Conservation (phyloP, 2,113 vertebrate species). For the Cepphus grylle region DNA sequence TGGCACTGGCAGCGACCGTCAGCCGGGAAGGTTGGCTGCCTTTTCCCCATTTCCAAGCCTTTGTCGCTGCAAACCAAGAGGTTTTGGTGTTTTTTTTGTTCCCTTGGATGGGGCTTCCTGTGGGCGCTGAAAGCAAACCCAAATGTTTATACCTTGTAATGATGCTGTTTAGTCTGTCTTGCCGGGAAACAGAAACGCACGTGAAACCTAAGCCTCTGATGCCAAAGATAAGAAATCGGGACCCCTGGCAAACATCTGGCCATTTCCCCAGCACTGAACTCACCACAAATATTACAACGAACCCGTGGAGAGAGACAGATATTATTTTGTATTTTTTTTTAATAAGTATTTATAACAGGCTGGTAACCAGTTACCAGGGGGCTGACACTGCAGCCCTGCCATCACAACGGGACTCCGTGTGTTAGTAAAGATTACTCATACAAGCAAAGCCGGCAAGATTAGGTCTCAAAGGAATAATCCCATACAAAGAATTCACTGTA, state of each 20-base stretch:
- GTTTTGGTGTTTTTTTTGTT: not conserved
- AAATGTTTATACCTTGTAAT: conserved; percentile 46
- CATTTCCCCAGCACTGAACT: not conserved
- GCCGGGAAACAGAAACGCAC: conserved; percentile 27
- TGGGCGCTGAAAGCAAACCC: conserved; percentile 14
- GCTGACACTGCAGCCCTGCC: not conserved
- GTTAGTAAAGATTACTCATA: conserved; percentile 33
- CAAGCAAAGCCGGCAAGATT: conserved; percentile 18
- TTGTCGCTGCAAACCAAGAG: not conserved
- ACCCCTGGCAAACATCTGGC: conserved; percentile 58
- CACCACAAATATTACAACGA: not conserved
- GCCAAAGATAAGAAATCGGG: conserved; percentile 24
- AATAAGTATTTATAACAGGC: not conserved
- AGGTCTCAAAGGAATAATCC: conserved; percentile 52
- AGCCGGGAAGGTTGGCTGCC: not conserved
- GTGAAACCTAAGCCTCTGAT: conserved; percentile 43
- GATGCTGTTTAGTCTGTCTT: conserved; percentile 64
- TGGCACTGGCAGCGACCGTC: not conserved
- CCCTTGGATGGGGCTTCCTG: not conserved
- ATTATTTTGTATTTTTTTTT: not conserved
- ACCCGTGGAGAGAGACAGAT: not conserved
- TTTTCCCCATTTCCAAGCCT: not conserved
- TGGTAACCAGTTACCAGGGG: not conserved
- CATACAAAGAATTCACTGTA: conserved; percentile 60
- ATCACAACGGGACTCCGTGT: not conserved